Evolutionary conservation across 2,113 vertebrate genomes (phyloP).

Genomic region (Phalacrocorax brasilianus): DNA sequence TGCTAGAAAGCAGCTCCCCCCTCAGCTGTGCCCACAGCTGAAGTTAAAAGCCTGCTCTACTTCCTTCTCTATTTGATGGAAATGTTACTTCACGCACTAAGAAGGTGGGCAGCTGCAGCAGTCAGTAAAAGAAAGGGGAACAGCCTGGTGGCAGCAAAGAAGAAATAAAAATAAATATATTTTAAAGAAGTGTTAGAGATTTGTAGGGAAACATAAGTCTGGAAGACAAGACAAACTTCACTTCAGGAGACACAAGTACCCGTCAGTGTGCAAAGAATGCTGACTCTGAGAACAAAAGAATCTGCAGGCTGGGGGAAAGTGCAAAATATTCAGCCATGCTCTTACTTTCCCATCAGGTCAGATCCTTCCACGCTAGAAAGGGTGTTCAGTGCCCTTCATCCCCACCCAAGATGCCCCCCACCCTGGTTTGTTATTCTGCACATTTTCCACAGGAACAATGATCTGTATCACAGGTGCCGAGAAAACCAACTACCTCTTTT

Average conservation of each 20-base stretch:
- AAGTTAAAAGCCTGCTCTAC: conserved; percentile 43
- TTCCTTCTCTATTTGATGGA: conserved; percentile 37
- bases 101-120: neutral
- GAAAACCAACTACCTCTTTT: neutral
- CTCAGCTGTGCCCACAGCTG: neutral
- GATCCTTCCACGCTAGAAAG: neutral
- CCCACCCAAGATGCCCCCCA: neutral
- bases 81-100: conserved; percentile 31
- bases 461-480: neutral
- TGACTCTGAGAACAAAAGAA: conserved; percentile 15
- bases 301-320: neutral
- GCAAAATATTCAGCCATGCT: neutral
- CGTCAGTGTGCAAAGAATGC: neutral
- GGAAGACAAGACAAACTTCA: conserved; percentile 13
- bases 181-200: neutral
- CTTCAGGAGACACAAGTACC: neutral
- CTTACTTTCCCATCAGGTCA: neutral
- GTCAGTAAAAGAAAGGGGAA: conserved; percentile 5
- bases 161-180: neutral
- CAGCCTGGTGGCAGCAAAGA: neutral
- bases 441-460: neutral
- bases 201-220: neutral
- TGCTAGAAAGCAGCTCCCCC: neutral
- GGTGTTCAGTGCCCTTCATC: neutral
- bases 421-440: neutral